Percentiles rank a stretch among this genome's conserved stretches.
phyloP scores from a whole-genome alignment of 2,113 vertebrate genomes.

The Falco punctatus region DNA sequence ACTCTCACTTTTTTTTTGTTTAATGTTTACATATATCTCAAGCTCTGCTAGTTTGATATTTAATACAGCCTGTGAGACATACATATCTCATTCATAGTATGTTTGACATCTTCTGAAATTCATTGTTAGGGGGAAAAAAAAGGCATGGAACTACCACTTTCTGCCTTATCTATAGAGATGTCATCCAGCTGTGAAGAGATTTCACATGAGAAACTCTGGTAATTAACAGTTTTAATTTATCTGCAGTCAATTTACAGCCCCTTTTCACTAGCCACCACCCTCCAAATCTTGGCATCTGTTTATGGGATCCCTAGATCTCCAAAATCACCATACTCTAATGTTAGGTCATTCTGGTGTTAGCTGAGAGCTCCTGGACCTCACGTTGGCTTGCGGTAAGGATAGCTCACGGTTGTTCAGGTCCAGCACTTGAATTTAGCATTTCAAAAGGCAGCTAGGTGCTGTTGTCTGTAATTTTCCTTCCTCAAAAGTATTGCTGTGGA shows the following conservation, averaged over 20 bases:
- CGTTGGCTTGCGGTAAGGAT: not conserved
- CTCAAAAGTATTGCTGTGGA: not conserved
- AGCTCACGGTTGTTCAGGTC: accelerated
- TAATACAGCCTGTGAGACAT: not conserved
- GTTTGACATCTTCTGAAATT: not conserved
- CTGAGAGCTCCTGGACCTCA: not conserved
- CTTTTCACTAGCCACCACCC: not conserved
- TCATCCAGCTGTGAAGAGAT: not conserved
- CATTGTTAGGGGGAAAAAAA: not conserved
- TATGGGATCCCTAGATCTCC: not conserved
- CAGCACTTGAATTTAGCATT: not conserved
- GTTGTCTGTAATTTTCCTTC: not conserved
- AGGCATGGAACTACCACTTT: not conserved
- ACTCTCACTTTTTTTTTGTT: not conserved
- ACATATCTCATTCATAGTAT: not conserved
- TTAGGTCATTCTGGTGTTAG: not conserved
- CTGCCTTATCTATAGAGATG: not conserved
- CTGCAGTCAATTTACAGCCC: not conserved
- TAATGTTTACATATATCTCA: not conserved
- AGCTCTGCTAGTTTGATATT: not conserved
- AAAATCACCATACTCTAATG: not conserved
- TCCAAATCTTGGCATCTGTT: not conserved
- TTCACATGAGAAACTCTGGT: not conserved
- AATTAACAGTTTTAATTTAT: not conserved
- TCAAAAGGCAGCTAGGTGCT: not conserved